A percentile compares a stretch with the other conserved stretches of the same genome.
These are phyloP conservation scores for Malurus leucopterus DNA, from an alignment of 2,797 vertebrate species.

Conservation along the genomic window DNA sequence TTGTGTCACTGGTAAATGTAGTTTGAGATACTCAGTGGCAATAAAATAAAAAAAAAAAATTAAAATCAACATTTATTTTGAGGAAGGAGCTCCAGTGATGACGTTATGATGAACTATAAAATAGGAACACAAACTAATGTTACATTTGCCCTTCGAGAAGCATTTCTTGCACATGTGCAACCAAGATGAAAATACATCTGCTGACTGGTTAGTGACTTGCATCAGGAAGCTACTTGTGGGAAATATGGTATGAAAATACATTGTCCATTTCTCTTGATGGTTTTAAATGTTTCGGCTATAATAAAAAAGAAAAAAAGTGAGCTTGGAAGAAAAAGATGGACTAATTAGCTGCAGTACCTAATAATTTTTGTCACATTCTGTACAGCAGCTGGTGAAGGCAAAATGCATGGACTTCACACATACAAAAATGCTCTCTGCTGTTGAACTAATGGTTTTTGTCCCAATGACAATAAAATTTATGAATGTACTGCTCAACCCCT, in stretches of 20 bases:
- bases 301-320: slow-evolving; percentile 22
- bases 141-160: slow-evolving; percentile 61
- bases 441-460: background rate
- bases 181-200: slow-evolving; percentile 51
- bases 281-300: slow-evolving; percentile 62
- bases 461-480: background rate
- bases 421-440: background rate
- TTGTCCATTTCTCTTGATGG: slow-evolving; percentile 52
- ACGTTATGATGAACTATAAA: slow-evolving; percentile 9
- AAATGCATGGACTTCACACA: slow-evolving; percentile 24
- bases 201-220: slow-evolving; percentile 64
- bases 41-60: background rate
- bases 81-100: background rate
- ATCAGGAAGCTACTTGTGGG: slow-evolving; percentile 52
- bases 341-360: slow-evolving; percentile 54
- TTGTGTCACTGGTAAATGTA: background rate
- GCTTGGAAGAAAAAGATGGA: slow-evolving; percentile 39
- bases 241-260: slow-evolving; percentile 59
- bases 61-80: background rate
- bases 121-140: background rate
- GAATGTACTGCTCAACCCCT: background rate
- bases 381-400: slow-evolving; percentile 30
- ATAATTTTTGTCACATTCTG: slow-evolving; percentile 44
- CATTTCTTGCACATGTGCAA: slow-evolving; percentile 47
- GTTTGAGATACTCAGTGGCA: background rate